A percentile compares a stretch with the other conserved stretches of the same genome.
Evolutionary conservation across 2,113 vertebrate genomes (phyloP).

Genomic region (Petromus typicus): DNA sequence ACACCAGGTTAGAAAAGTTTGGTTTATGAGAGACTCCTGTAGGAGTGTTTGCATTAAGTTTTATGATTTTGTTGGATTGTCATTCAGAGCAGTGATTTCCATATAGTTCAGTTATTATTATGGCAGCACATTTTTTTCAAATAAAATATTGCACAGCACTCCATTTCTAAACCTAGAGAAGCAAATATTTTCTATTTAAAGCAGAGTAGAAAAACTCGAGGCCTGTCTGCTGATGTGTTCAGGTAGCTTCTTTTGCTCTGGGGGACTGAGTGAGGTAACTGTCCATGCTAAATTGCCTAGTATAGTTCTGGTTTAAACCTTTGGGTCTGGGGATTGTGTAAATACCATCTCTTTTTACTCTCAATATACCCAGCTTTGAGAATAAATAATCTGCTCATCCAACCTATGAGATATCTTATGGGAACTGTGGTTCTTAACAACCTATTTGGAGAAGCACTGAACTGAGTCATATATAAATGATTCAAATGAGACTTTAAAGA

Average conservation of each 20-base stretch:
- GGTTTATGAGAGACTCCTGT: neutral
- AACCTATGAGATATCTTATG: neutral
- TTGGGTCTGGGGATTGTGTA: neutral
- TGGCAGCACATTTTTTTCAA: neutral
- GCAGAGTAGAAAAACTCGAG: neutral
- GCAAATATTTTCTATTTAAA: neutral
- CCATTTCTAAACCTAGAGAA: neutral
- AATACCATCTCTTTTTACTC: neutral
- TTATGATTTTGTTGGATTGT: neutral
- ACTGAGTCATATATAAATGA: neutral
- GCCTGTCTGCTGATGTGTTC: neutral
- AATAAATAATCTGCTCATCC: neutral
- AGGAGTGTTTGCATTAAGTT: neutral
- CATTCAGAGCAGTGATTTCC: neutral
- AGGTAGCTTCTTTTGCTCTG: neutral
- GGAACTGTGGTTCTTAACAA: neutral
- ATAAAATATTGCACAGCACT: neutral
- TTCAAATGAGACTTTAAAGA: neutral
- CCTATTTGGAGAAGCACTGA: neutral
- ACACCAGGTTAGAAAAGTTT: neutral
- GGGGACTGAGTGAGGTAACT: no score
- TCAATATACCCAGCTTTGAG: neutral
- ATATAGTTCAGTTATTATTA: neutral
- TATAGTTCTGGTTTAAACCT: neutral
- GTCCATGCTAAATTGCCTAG: neutral